Base-by-base conservation (phyloP, 2,113 vertebrate genomes). In the Takifugu flavidus region DNA sequence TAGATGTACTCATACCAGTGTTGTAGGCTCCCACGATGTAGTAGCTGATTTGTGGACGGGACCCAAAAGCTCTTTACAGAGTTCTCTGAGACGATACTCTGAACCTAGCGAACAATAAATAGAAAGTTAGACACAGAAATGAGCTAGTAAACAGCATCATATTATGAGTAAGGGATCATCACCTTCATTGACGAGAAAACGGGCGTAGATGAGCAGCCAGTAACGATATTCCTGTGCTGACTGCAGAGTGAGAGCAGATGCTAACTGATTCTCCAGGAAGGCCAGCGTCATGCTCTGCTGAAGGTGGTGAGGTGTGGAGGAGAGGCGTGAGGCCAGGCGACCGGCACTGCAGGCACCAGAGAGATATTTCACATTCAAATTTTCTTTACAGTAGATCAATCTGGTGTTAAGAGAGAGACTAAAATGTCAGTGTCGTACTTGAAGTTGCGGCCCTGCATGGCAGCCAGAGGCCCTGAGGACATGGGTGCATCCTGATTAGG, bases 141-240 rank as follows among this genome's bases (percentile, higher is more conserved):
- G 34, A 39, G 34, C 4, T 39, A 11, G 26, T 4, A 4, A 4
- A 50, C 12, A 13, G 13, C 8, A 25, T 46, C 2, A 29, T 15
- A 13, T 8, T 13, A 2, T 49, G 2, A 1, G 20, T 4, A 42
- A 10, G 0, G 1, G 54, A 15, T 10, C 0, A 0, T 14, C 67
- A 99, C 97, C 97, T 94, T 99, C 96, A n/a, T 94, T 97, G 69
- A 98, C 97, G 0, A 99, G 93, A 89, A 96, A 98, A 54, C 95
- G 93, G 55, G 95, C 92, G 79, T 99, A 99, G 88, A 98, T 94
- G 79, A 99, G 94, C 78, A 99, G 92, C 97, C 95, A 99, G 86
- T 98, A 94, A 63, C 93, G 92, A 72, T 98, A 98, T 82, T 99
- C 97, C 0, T 92, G 91, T 60, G 93, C 92, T 20, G 97, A 99